Base-by-base conservation (phyloP, 2,888 invertebrate genomes). In the Cheiracanthium punctorium region DNA sequence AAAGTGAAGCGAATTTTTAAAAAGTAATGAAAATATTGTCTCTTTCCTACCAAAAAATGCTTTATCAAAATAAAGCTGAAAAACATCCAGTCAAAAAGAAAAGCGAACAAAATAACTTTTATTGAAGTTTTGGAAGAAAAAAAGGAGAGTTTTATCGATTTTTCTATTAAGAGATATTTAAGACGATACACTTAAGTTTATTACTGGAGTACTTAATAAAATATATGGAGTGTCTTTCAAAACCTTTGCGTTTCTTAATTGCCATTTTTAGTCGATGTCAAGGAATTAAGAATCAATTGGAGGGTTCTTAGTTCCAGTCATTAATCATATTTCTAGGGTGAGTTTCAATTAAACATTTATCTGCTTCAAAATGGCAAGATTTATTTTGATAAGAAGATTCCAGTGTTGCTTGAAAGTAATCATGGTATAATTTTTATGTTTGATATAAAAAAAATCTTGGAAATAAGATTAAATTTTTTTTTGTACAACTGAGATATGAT, bases 151-250 rank as follows among this genome's bases (percentile, higher is more conserved):
- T 2, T 10, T 48, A 48, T 48, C 14, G 43, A 48, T 48, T 48
- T 48, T 48, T 48, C 43, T 48, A 48, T 48, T 48, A 48, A 48
- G n/a, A 48, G 43, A 48, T 48, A 17, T 48, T 48, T 48, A 48
- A 48, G 14, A 17, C 2, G 43, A 48, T 48, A 48, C 43, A 48
- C 10, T 37, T 37, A 37, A 37, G 37, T 37, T 37, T 37, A 37
- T 37, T 37, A 37, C 37, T 14, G 14, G 43, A 48, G 17, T 48
- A 48, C 17, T 48, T 17, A 48, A 48, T 48, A 48, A 48, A 48
- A 17, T 48, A 48, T 2, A 48, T 17, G 43, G 17, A 48, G 10
- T 48, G 43, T 17, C 43, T 14, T 48, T 48, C 14, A 17, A 17
- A 48, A 17, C 14, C 14, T 48, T 14, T 17, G n/a, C 43, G 10